A percentile compares a stretch with the other conserved stretches of the same genome.
Conservation (phyloP, 1,140 invertebrate species). For the Centruroides vittatus region DNA sequence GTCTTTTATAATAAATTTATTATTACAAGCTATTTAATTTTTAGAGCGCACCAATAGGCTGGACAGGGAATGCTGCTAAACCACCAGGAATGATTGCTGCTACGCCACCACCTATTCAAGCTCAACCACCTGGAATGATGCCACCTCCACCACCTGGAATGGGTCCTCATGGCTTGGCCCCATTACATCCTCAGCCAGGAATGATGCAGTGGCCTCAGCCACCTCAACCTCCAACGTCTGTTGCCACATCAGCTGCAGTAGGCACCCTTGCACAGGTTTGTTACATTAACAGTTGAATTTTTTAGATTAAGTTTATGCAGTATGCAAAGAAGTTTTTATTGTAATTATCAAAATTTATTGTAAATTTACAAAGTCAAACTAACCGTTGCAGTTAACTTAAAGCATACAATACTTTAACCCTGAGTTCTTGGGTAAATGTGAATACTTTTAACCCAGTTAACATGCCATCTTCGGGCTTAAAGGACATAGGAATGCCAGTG, state of each 20-base stretch:
- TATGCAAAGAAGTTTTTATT: no score
- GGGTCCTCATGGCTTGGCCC: no score
- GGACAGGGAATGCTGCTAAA: background rate
- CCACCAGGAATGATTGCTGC: background rate
- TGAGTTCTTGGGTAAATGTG: no score
- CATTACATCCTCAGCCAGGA: background rate
- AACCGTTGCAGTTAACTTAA: no score
- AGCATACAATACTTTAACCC: no score
- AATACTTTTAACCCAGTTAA: no score
- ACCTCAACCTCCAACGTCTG: background rate
- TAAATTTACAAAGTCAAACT: no score
- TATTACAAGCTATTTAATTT: background rate
- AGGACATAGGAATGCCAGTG: no score
- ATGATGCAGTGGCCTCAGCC: background rate
- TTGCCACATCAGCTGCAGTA: background rate
- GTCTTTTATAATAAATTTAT: background rate
- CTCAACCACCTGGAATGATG: constrained; percentile 4
- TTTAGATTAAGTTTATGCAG: no score
- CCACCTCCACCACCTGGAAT: background rate
- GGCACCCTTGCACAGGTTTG: background rate
- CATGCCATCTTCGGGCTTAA: no score
- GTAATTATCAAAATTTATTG: no score
- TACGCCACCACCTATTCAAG: background rate
- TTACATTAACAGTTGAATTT: background rate
- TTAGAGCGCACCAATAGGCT: background rate